Percentiles rank a stretch among this genome's conserved stretches.
Evolutionary conservation across 1,140 invertebrate genomes (phyloP).

Genomic region (Achroia grisella): DNA sequence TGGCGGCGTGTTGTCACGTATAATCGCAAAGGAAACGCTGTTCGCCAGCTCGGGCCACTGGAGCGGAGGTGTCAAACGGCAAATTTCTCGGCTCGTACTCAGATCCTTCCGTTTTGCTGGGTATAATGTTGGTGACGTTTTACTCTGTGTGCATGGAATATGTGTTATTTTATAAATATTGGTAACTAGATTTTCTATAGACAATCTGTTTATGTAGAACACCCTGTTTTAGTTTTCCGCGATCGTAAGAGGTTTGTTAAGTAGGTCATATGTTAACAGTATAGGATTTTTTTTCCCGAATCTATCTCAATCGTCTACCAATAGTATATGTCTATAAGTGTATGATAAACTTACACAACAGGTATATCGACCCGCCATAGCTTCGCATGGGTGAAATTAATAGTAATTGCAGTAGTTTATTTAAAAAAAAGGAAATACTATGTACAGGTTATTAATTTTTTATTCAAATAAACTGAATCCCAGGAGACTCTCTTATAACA

Average conservation of each 20-base stretch:
- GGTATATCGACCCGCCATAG: too few species aligned
- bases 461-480: too few species aligned
- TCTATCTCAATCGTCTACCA: not conserved
- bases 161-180: conserved; percentile 6
- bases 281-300: not conserved
- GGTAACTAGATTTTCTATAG: not conserved
- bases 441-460: too few species aligned
- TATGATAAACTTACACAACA: too few species aligned
- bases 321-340: too few species aligned
- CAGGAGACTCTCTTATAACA: too few species aligned
- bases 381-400: too few species aligned
- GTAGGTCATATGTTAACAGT: not conserved
- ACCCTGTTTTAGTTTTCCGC: not conserved
- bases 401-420: too few species aligned
- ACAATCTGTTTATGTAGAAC: not conserved
- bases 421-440: too few species aligned
- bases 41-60: conserved; percentile 21
- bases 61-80: conserved; percentile 39
- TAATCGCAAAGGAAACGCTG: conserved; percentile 31
- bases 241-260: not conserved
- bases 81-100: conserved; percentile 32
- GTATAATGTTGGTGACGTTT: conserved; percentile 20
- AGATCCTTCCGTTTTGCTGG: conserved; percentile 28
- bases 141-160: conserved; percentile 1
- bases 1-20: conserved; percentile 15